phyloP scores from a whole-genome alignment of 2,113 vertebrate species.

The Clarias macrocephalus region DNA sequence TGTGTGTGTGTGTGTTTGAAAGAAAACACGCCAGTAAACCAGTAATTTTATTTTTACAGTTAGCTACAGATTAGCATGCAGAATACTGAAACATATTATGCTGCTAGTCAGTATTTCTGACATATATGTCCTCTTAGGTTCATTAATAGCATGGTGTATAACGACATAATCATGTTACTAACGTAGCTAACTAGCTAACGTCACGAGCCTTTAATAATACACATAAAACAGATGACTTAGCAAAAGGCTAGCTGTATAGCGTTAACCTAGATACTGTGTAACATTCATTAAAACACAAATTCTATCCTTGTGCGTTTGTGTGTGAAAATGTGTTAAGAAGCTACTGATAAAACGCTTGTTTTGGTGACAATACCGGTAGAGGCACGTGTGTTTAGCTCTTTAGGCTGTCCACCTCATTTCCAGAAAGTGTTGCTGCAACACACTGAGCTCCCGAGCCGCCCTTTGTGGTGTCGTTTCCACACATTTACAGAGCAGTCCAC shows the following conservation, averaged over 20 bases:
- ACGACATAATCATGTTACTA: neutral
- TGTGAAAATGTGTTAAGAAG: too few relatives aligned
- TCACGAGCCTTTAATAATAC: neutral
- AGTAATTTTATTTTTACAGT: neutral
- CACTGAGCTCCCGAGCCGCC: neutral
- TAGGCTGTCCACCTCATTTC: slow-evolving; percentile 26
- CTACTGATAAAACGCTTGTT: neutral
- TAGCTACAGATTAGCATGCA: neutral
- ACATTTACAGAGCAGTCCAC: slow-evolving; percentile 17
- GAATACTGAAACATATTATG: neutral
- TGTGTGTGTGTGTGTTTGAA: too few relatives aligned
- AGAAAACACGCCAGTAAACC: neutral
- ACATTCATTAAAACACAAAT: neutral
- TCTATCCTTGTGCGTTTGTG: too few relatives aligned
- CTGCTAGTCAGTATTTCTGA: neutral
- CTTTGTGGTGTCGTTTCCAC: slow-evolving; percentile 25
- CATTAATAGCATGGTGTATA: neutral
- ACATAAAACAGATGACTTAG: neutral
- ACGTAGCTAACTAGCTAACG: slow-evolving; percentile 30
- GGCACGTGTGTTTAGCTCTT: neutral
- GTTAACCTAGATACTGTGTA: too few relatives aligned
- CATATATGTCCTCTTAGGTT: neutral
- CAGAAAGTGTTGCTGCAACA: slow-evolving; percentile 18
- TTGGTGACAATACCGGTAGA: neutral
- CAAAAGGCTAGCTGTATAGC: neutral